These are phyloP conservation scores for Ormyrus labotus DNA, from an alignment of 2,888 invertebrate genomes.

Conservation along the genomic window DNA sequence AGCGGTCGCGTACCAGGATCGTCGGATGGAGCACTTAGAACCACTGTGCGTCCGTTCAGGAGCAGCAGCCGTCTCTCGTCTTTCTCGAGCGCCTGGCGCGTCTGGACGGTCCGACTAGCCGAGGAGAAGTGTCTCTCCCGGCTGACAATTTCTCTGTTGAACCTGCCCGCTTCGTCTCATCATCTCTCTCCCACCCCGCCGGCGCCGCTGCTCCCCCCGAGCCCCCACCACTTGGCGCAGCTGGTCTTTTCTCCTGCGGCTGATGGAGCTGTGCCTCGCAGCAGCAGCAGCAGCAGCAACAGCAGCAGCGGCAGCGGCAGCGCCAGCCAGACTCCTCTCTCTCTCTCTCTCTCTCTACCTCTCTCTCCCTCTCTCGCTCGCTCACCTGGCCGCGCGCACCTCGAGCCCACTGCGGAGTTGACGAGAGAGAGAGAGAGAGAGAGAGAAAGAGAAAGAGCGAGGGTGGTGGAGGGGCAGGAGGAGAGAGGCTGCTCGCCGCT, in stretches of 20 bases:
- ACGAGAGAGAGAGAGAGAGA: too few relatives aligned
- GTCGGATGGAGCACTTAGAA: too few relatives aligned
- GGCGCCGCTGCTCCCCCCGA: background rate
- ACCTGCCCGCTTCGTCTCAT: slow-evolving; percentile 49
- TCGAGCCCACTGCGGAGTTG: background rate
- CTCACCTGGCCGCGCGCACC: background rate
- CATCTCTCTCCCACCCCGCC: slow-evolving; percentile 48
- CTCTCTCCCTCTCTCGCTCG: too few relatives aligned
- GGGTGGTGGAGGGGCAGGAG: too few relatives aligned
- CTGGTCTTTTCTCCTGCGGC: background rate
- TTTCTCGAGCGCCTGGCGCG: background rate
- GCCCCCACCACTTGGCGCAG: background rate
- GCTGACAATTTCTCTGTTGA: slow-evolving; percentile 50
- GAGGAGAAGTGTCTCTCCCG: slow-evolving; percentile 52
- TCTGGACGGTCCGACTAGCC: slow-evolving; percentile 48
- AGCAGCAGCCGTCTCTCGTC: background rate
- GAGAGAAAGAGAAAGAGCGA: too few relatives aligned
- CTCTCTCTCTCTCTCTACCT: too few relatives aligned
- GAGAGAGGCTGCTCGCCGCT: background rate
- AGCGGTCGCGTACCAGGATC: too few relatives aligned
- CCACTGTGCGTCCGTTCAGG: background rate
- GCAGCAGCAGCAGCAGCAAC: background rate
- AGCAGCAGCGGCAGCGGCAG: background rate
- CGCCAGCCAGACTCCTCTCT: background rate
- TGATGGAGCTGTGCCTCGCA: background rate